These are phyloP conservation scores for Sipha maydis DNA, from an alignment of 2,888 invertebrate species.

Conservation along the genomic window DNA sequence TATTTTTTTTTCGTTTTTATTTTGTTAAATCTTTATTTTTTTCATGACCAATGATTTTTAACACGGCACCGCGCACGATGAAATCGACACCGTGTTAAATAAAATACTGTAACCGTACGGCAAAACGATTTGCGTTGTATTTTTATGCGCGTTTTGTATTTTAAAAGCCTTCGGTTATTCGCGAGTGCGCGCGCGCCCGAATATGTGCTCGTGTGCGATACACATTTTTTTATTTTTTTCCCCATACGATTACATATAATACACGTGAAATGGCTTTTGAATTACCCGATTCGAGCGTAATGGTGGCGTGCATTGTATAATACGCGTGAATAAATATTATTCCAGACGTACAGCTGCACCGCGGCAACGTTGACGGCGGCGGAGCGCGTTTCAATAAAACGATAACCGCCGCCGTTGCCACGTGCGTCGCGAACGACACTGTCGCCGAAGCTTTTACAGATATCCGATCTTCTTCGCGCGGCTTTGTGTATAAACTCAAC, in stretches of 20 bases:
- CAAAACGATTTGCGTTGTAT: not conserved
- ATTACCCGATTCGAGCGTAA: not conserved
- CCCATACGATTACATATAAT: not conserved
- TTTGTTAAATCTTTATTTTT: too few relatives aligned
- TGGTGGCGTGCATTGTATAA: not conserved
- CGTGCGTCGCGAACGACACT: not conserved
- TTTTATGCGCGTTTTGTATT: not conserved
- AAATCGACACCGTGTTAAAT: not conserved
- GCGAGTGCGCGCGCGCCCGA: not conserved
- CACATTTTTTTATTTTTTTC: not conserved
- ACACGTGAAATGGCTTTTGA: slow-evolving; percentile 2
- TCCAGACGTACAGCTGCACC: not conserved
- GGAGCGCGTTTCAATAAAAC: slow-evolving; percentile 19
- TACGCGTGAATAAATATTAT: not conserved
- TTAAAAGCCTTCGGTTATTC: not conserved
- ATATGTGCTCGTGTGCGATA: not conserved
- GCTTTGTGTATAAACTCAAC: not conserved
- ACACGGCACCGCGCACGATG: not conserved
- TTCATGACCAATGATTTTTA: not conserved
- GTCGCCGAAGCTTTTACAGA: slow-evolving; percentile 26
- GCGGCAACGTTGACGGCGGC: not conserved
- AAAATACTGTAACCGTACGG: not conserved
- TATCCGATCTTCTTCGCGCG: slow-evolving; percentile 21
- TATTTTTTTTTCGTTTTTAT: too few relatives aligned
- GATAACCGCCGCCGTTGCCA: not conserved